phyloP scores from a whole-genome alignment of 2,797 vertebrate species.

The Hyperoplus lanceolatus region DNA sequence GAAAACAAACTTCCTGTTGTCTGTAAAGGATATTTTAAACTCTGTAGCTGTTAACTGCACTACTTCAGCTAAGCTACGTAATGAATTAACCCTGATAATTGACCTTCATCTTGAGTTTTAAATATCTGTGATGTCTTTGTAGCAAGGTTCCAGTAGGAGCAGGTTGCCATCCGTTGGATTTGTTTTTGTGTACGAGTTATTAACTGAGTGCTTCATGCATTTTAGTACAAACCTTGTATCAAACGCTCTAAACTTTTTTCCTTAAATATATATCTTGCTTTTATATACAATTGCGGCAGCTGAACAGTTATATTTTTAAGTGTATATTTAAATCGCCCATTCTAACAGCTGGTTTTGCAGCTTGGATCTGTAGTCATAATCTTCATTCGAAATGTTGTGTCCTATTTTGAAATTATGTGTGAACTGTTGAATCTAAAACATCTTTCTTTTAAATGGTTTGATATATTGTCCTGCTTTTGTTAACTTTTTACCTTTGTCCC shows the following conservation, averaged over 20 bases:
- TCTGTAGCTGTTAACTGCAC: conserved; percentile 13
- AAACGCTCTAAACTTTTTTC: conserved; percentile 3
- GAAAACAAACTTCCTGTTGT: conserved; percentile 2
- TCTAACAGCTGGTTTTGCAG: conserved; percentile 40
- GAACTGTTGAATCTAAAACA: conserved; percentile 4
- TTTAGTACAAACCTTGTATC: neutral
- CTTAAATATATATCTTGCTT: conserved; percentile 57
- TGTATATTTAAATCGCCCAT: conserved; percentile 29
- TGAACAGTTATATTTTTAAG: conserved; percentile 52
- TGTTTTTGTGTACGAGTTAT: neutral
- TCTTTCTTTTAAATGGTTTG: conserved; percentile 1
- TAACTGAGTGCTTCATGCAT: neutral
- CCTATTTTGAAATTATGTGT: conserved; percentile 9
- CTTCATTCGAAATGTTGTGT: conserved; percentile 35
- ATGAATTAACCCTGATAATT: neutral
- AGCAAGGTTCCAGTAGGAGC: conserved; percentile 4
- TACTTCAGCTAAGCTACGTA: neutral
- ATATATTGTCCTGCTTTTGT: neutral
- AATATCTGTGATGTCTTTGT: neutral
- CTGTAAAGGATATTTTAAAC: conserved; percentile 5
- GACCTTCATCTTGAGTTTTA: neutral
- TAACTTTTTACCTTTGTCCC: neutral
- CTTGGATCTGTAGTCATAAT: conserved; percentile 22
- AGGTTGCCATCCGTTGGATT: neutral
- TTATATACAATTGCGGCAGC: conserved; percentile 67